A percentile compares a stretch with the other conserved stretches of the same genome.
Evolutionary conservation across 2,797 vertebrate species (phyloP).

Genomic region (Hypotaenidia okinawae): DNA sequence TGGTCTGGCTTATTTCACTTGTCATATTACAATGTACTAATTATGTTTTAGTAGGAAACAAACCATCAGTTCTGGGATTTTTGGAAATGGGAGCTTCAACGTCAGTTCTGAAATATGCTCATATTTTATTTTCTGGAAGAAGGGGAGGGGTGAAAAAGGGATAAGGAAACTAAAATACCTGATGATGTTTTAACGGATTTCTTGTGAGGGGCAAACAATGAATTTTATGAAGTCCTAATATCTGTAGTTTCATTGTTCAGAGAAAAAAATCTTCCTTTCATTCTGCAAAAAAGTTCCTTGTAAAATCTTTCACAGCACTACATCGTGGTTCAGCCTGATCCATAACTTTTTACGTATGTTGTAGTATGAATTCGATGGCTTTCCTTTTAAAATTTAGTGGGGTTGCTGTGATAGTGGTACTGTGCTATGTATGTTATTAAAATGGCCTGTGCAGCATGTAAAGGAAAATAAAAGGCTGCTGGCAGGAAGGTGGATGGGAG

Average conservation of each 20-base stretch:
- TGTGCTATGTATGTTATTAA: background rate
- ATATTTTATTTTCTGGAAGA: background rate
- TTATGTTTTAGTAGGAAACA: background rate
- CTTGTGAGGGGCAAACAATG: background rate
- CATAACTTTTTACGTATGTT: background rate
- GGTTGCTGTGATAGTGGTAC: background rate
- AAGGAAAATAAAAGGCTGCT: background rate
- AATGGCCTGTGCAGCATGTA: background rate
- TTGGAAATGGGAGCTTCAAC: background rate
- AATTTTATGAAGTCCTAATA: background rate
- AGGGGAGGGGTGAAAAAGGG: fast-evolving
- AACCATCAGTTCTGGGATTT: background rate
- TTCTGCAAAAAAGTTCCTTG: background rate
- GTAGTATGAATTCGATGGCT: background rate
- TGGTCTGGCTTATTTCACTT: background rate
- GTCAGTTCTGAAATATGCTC: background rate
- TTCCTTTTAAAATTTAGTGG: background rate
- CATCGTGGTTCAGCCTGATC: background rate
- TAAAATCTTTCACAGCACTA: background rate
- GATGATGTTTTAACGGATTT: background rate
- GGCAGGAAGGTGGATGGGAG: background rate
- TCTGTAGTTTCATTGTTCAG: background rate
- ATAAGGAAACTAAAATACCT: background rate
- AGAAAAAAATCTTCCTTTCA: background rate
- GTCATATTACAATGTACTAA: background rate